Conservation (phyloP, 2,888 invertebrate genomes). For the Noctuana brunneofusca region DNA sequence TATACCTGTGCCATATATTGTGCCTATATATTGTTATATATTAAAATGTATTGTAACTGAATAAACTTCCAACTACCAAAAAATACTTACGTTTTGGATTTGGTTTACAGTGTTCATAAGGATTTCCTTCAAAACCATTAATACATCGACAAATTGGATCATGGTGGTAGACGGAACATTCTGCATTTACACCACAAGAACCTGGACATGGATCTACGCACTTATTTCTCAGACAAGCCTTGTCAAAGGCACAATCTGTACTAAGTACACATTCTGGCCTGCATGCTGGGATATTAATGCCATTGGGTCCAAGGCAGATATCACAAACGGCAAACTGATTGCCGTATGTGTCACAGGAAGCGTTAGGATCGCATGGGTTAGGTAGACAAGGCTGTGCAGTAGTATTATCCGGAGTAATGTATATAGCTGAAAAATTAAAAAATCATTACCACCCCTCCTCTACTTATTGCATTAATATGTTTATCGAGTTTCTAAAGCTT, state of each 20-base stretch:
- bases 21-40: no score
- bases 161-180: conserved; percentile 87
- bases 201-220: conserved; percentile 92
- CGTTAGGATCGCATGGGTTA: conserved; percentile 88
- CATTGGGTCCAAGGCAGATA: conserved; percentile 86
- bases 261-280: conserved; percentile 92
- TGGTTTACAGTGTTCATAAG: conserved; percentile 88
- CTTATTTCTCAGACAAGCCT: conserved; percentile 88
- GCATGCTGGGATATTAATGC: conserved; percentile 87
- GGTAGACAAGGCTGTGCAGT: conserved; percentile 88
- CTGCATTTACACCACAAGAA: conserved; percentile 89
- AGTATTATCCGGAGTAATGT: conserved; percentile 82
- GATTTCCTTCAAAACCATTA: conserved; percentile 87
- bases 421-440: conserved; percentile 65
- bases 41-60: not conserved
- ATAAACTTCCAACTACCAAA: not conserved
- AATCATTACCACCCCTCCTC: not conserved
- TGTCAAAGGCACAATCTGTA: conserved; percentile 90
- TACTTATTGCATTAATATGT: not conserved
- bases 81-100: conserved; percentile 78
- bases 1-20: no score
- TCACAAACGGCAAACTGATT: conserved; percentile 91
- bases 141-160: conserved; percentile 89
- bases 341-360: conserved; percentile 87
- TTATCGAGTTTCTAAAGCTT: no score